Evolutionary conservation across 2,113 vertebrate species (phyloP), one percentile per base, ranked within the genome.

Genomic region (Tupaia tana): DNA sequence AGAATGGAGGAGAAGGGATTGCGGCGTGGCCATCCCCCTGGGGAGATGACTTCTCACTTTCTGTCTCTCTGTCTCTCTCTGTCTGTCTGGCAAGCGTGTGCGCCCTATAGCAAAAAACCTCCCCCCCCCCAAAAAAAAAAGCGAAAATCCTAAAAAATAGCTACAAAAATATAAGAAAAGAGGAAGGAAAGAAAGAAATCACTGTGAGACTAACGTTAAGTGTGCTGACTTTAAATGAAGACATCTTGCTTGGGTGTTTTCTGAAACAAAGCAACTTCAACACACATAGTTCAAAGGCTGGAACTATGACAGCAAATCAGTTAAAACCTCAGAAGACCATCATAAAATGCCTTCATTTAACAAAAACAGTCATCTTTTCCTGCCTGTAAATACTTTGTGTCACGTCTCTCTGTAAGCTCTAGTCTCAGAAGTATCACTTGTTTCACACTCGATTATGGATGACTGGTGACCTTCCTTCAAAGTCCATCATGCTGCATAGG

Each of bases 391-490:
- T 27, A 4, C 43, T 24, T 27, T 5, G 6, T 92, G 19, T 61
- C 34, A 79, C 52, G 15, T 20, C 12, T 29, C 24, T 73, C 20
- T 64, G 81, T 9, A 31, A 18, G 11, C 0, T 29, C 19, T 34
- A 2, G 11, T 18, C 27, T 67, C 52, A 54, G 6, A 66, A 73
- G 19, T 9, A 67, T 86, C 29, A 27, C 14, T 43, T 43, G 10
- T 29, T 59, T 31, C 85, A 12, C 27, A 13, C 54, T 22, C 58
- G 29, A 6, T 22, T 27, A 90, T 56, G 15, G 24, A 82, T 66
- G 24, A 54, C 0, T n/a, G 25, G 3, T 24, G 4, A 58, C 9
- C 3, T 8, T 8, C 2, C 3, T 4, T 67, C 11, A 31, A 10
- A 29, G 10, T 13, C 14, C 34, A 52, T 10, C 3, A 56, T 25